Evolutionary conservation across 2,888 invertebrate species (phyloP).

Genomic region (Cheilosia vernalis): DNA sequence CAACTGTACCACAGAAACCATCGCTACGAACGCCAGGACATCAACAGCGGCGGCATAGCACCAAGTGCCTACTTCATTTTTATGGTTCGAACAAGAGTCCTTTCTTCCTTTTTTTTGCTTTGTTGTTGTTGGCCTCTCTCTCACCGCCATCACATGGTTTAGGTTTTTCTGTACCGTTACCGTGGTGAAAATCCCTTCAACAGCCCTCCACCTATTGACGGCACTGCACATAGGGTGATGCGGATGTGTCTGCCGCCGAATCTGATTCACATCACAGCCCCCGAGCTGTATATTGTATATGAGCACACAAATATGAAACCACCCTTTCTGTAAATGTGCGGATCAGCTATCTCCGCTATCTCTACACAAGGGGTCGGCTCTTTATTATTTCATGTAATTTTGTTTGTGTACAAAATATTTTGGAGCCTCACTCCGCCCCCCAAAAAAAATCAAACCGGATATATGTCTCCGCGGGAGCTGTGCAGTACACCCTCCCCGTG

Average conservation of each 20-base stretch:
- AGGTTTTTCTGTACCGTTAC: constrained; percentile 63
- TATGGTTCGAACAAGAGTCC: constrained; percentile 58
- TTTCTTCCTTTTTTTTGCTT: background rate
- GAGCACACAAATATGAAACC: constrained; percentile 47
- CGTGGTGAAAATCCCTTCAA: constrained; percentile 76
- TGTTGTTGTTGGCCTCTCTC: constrained; percentile 32
- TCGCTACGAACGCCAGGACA: constrained; percentile 53
- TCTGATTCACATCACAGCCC: constrained; percentile 43
- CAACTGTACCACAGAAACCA: constrained; percentile 44
- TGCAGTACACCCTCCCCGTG: constrained; percentile 24
- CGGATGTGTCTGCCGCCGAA: constrained; percentile 62
- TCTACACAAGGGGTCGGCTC: constrained; percentile 33
- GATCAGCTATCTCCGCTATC: constrained; percentile 55
- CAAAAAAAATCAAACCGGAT: constrained; percentile 1
- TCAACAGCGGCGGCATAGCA: constrained; percentile 53
- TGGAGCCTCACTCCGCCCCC: constrained; percentile 7
- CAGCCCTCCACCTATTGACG: constrained; percentile 61
- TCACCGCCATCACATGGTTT: constrained; percentile 41
- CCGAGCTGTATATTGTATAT: constrained; percentile 18
- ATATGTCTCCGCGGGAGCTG: constrained; percentile 44
- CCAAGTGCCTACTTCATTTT: constrained; percentile 74
- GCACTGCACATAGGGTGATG: constrained; percentile 43
- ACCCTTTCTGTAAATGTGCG: constrained; percentile 46
- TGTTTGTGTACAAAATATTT: constrained; percentile 73
- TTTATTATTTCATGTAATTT: constrained; percentile 73